Evolutionary conservation across 2,888 invertebrate species (phyloP).

Genomic region (Lumbricus terrestris): DNA sequence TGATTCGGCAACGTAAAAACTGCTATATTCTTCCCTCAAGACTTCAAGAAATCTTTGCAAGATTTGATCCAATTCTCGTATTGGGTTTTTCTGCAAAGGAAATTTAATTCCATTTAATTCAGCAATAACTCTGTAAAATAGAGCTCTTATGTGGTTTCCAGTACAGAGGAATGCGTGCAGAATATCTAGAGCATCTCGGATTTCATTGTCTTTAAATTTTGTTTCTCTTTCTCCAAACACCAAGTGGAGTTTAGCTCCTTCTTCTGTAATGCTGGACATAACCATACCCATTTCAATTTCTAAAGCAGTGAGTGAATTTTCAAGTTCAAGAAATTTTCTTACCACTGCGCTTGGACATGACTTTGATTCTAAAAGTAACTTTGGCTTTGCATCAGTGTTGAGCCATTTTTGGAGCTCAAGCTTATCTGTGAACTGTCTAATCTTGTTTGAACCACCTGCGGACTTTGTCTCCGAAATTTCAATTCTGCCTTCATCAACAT

Average conservation of each 20-base stretch:
- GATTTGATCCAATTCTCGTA: neutral
- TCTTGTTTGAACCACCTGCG: neutral
- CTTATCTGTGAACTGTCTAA: neutral
- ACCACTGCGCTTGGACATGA: neutral
- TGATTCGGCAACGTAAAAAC: neutral
- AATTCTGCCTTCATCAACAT: neutral
- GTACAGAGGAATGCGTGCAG: neutral
- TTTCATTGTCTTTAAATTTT: neutral
- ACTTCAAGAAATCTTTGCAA: neutral
- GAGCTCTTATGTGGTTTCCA: neutral
- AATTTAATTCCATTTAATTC: neutral
- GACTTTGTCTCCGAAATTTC: neutral
- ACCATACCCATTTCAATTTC: neutral
- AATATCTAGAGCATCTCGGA: neutral
- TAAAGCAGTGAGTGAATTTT: neutral
- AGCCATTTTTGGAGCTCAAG: neutral
- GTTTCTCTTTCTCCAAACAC: neutral
- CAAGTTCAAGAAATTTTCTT: neutral
- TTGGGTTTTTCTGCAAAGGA: neutral
- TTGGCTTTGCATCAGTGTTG: neutral
- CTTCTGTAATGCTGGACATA: neutral
- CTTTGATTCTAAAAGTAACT: neutral
- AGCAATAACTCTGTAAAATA: neutral
- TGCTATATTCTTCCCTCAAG: neutral
- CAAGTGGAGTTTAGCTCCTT: neutral